These are phyloP conservation scores for Aphaenogaster rudis DNA, from an alignment of 1,140 invertebrate genomes.

Conservation along the genomic window DNA sequence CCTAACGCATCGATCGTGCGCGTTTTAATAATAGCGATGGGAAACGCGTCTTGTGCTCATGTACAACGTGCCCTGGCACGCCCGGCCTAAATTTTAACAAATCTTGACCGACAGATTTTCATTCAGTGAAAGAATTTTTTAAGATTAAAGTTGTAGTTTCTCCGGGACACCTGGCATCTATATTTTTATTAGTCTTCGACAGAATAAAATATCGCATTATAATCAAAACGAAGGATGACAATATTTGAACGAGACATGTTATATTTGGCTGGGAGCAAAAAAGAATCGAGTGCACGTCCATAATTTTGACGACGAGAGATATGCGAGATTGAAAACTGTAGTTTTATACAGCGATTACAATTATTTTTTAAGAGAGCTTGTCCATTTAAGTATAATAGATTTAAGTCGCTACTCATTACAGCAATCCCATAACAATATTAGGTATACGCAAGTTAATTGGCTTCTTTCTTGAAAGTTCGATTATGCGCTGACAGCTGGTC, in stretches of 20 bases:
- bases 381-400: conserved; percentile 39
- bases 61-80: not conserved
- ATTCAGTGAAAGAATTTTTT: conserved; percentile 2
- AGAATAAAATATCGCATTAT: conserved; percentile 24
- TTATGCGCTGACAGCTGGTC: conserved; percentile 15
- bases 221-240: conserved; percentile 59
- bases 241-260: conserved; percentile 36
- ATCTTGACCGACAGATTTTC: not conserved
- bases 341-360: conserved; percentile 50
- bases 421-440: conserved; percentile 23
- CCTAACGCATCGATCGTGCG: conserved; percentile 27
- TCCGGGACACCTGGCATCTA: not conserved
- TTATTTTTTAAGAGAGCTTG: conserved; percentile 51
- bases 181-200: conserved; percentile 45
- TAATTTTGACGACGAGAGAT: conserved; percentile 6
- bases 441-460: conserved; percentile 7
- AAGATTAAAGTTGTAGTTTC: conserved; percentile 8
- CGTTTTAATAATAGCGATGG: not conserved
- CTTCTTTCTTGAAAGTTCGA: conserved; percentile 50
- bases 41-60: not conserved
- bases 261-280: not conserved
- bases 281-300: not conserved
- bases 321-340: conserved; percentile 23
- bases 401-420: conserved; percentile 40
- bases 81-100: conserved; percentile 19